phyloP scores from a whole-genome alignment of 2,113 vertebrate genomes.

The Pseudorectes ferrugineus region DNA sequence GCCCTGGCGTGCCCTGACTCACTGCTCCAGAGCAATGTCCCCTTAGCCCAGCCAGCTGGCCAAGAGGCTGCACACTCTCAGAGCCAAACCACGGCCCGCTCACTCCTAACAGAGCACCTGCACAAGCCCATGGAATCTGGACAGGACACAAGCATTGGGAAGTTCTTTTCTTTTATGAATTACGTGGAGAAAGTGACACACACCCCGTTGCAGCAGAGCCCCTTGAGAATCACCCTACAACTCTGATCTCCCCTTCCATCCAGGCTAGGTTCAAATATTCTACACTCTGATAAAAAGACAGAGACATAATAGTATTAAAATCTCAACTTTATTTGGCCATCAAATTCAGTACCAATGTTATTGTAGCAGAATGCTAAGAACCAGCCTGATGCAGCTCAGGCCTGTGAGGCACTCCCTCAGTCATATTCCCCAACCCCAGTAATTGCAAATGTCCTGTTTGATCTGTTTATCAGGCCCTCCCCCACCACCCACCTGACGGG shows the following conservation, averaged over 20 bases:
- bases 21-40: background rate
- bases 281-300: background rate
- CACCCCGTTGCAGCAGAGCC: background rate
- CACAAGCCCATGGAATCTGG: background rate
- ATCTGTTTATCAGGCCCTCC: background rate
- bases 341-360: conserved; percentile 81
- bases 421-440: conserved; percentile 9
- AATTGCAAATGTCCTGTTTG: background rate
- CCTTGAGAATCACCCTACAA: background rate
- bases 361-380: conserved; percentile 81
- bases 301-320: conserved; percentile 64
- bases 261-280: background rate
- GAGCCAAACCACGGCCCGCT: fast-evolving
- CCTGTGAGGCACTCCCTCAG: background rate
- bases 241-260: background rate
- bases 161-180: background rate
- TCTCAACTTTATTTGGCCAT: conserved; percentile 94
- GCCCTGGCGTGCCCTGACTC: background rate
- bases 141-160: fast-evolving
- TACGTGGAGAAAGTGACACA: background rate
- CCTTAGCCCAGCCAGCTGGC: background rate
- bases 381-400: background rate
- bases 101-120: background rate
- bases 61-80: fast-evolving
- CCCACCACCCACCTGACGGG: background rate